phyloP scores from a whole-genome alignment of 2,797 vertebrate genomes.

The Anniella stebbinsi region DNA sequence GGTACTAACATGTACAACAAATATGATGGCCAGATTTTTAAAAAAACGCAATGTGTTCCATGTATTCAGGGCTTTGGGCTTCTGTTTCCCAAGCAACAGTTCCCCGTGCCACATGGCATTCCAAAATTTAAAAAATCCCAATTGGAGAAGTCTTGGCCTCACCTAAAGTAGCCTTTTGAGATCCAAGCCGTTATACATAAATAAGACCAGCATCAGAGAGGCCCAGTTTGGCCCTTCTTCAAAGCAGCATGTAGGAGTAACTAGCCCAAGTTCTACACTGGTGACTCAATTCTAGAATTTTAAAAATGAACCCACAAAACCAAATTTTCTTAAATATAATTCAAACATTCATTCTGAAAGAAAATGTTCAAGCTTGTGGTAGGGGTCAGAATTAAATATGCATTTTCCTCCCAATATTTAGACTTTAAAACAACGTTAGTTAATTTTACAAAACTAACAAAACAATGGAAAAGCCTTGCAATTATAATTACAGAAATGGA shows the following conservation, averaged over 20 bases:
- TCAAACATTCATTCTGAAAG: not conserved
- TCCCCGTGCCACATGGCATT: not conserved
- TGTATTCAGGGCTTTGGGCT: not conserved
- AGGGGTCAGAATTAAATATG: not conserved
- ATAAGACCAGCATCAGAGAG: not conserved
- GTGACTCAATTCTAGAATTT: not conserved
- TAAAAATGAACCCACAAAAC: not conserved
- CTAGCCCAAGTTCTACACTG: not conserved
- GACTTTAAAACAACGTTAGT: not conserved
- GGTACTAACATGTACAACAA: not conserved
- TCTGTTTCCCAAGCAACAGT: not conserved
- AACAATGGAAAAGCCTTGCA: not conserved
- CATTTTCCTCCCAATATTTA: not conserved
- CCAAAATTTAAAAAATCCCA: not conserved
- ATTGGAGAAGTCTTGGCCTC: not conserved
- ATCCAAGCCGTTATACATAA: not conserved
- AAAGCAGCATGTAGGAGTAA: not conserved
- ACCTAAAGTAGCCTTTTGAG: not conserved
- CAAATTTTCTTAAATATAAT: not conserved
- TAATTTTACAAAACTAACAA: slow-evolving; percentile 6
- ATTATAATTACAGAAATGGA: not conserved
- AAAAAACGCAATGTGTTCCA: not conserved
- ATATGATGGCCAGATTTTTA: not conserved
- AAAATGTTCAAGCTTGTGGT: not conserved
- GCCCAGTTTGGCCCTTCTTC: not conserved